These are phyloP conservation scores for Apodemia mormo DNA, from an alignment of 2,888 invertebrate genomes.

Conservation along the genomic window DNA sequence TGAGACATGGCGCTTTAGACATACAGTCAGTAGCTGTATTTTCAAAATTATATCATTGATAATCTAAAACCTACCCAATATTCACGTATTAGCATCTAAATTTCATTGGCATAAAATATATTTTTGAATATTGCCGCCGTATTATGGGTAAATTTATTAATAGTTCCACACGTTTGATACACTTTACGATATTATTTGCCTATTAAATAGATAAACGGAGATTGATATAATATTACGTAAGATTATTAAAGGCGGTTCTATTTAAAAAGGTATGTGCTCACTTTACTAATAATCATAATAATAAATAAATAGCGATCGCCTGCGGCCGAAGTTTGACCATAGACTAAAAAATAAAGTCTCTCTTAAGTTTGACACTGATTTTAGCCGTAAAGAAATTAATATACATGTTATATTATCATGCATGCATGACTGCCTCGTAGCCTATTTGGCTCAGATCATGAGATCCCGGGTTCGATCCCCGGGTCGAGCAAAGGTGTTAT, in stretches of 20 bases:
- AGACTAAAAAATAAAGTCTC: no score
- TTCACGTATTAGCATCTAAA: neutral
- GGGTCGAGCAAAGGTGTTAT: no score
- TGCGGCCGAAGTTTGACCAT: no score
- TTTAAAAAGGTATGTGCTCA: no score
- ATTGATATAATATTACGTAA: slow-evolving; percentile 7
- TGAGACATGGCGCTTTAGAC: slow-evolving; percentile 20
- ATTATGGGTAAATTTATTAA: slow-evolving; percentile 23
- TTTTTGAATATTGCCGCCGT: slow-evolving; percentile 18
- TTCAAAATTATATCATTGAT: slow-evolving; percentile 11
- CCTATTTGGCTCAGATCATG: no score
- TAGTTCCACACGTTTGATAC: slow-evolving; percentile 21
- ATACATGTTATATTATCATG: no score
- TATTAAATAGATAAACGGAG: slow-evolving; percentile 9
- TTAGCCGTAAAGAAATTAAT: no score
- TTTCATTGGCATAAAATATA: neutral
- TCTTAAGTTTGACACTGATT: no score
- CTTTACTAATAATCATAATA: no score
- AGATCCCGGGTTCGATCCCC: no score
- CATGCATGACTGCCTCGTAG: no score
- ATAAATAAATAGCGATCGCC: no score
- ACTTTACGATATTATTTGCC: slow-evolving; percentile 22
- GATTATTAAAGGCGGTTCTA: neutral
- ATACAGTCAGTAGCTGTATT: slow-evolving; percentile 12
- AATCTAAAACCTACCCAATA: slow-evolving; percentile 14